Conservation (phyloP, 2,113 vertebrate genomes). For the Genyomyrus donnyi region DNA sequence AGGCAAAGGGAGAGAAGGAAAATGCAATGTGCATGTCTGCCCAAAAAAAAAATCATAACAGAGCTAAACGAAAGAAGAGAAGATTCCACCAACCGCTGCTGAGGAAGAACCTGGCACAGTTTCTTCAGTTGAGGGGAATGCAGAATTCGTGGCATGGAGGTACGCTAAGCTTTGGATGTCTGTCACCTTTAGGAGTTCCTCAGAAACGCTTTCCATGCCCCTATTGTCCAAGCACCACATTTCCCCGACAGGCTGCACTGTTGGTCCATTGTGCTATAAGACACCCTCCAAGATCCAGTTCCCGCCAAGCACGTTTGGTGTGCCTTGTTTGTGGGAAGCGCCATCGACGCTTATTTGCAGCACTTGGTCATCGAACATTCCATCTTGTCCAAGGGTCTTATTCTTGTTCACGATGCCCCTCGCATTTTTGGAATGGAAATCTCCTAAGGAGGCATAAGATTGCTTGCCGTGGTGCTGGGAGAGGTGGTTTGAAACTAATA, state of each 20-base stretch:
- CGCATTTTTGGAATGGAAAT: slow-evolving; percentile 57
- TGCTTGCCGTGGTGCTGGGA: slow-evolving; percentile 45
- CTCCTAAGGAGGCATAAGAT: slow-evolving; percentile 57
- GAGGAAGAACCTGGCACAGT: slow-evolving; percentile 45
- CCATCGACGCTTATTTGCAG: slow-evolving; percentile 65
- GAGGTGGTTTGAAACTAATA: slow-evolving; percentile 34
- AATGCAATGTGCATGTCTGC: slow-evolving; percentile 56
- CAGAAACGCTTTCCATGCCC: slow-evolving; percentile 62
- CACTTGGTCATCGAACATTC: slow-evolving; percentile 67
- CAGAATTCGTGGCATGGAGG: slow-evolving; percentile 50
- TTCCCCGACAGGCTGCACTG: slow-evolving; percentile 48
- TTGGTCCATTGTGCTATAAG: slow-evolving; percentile 54
- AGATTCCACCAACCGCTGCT: slow-evolving; percentile 41
- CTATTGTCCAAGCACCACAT: slow-evolving; percentile 58
- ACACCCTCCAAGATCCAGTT: slow-evolving; percentile 50
- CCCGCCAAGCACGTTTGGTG: slow-evolving; percentile 56
- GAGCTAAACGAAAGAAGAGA: slow-evolving; percentile 40
- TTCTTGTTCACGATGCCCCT: slow-evolving; percentile 57
- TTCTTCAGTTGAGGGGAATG: slow-evolving; percentile 44
- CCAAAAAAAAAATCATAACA: slow-evolving; percentile 39
- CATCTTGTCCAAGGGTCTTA: slow-evolving; percentile 55
- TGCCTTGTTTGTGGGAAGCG: slow-evolving; percentile 76
- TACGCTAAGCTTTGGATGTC: slow-evolving; percentile 44
- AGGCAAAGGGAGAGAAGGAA: slow-evolving; percentile 51
- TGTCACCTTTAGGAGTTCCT: slow-evolving; percentile 51